Evolutionary conservation across 1,140 invertebrate genomes (phyloP).

Genomic region (Cylas formicarius): DNA sequence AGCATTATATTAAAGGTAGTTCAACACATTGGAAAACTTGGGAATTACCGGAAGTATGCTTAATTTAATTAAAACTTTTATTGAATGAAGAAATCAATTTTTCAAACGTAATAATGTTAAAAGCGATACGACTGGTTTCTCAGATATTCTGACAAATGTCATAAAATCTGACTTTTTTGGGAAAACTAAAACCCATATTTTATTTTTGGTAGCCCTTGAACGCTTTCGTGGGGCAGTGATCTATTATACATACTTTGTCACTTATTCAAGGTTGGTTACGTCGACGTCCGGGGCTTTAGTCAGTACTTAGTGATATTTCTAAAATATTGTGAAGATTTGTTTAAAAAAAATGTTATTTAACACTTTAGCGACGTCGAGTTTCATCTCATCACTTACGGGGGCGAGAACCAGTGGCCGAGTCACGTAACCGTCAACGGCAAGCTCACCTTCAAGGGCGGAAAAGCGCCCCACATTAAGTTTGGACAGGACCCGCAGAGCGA

Average conservation of each 20-base stretch:
- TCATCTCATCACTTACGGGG: slow-evolving; percentile 51
- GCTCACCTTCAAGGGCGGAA: slow-evolving; percentile 47
- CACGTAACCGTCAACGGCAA: slow-evolving; percentile 51
- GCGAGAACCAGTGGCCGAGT: slow-evolving; percentile 46
- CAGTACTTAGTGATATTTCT: not conserved
- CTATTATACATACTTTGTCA: not conserved
- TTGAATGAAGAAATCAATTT: too few species aligned
- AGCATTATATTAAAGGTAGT: too few species aligned
- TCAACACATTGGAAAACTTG: too few species aligned
- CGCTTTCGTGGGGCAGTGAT: not conserved
- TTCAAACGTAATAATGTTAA: too few species aligned
- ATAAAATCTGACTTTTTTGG: too few species aligned
- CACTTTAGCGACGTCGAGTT: slow-evolving; percentile 49
- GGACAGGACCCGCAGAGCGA: slow-evolving; percentile 31
- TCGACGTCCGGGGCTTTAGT: not conserved
- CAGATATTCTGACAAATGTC: too few species aligned
- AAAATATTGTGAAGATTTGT: not conserved
- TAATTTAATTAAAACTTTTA: too few species aligned
- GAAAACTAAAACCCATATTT: too few species aligned
- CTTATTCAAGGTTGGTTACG: not conserved
- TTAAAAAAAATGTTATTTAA: not conserved
- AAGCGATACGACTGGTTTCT: too few species aligned
- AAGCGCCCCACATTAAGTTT: slow-evolving; percentile 48
- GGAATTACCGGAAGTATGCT: too few species aligned
- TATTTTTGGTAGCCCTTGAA: too few species aligned